These are phyloP conservation scores for Teleiodes luculella DNA, from an alignment of 2,888 invertebrate species.

Conservation along the genomic window DNA sequence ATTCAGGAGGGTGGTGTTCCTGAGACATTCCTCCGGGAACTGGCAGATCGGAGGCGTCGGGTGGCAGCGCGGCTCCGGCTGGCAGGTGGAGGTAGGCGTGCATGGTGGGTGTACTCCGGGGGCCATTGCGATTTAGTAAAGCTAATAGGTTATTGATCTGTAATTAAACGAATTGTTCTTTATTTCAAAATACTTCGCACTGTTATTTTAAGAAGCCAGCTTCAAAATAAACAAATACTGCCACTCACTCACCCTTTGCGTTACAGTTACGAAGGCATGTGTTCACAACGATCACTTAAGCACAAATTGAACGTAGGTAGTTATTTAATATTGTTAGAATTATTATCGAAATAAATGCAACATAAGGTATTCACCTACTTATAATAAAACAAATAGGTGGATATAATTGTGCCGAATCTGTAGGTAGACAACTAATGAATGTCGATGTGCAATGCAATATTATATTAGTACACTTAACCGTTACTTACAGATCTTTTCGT, in stretches of 20 bases:
- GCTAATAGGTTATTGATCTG: conserved; percentile 9
- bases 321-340: too few species aligned
- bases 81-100: conserved; percentile 60
- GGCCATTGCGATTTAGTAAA: conserved; percentile 43
- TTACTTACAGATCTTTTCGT: conserved; percentile 13
- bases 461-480: neutral
- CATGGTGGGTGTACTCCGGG: conserved; percentile 62
- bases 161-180: neutral
- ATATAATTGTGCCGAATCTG: neutral
- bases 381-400: too few species aligned
- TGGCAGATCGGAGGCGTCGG: conserved; percentile 58
- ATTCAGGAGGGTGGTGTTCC: conserved; percentile 47
- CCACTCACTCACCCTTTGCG: conserved; percentile 45
- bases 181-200: neutral
- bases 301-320: too few species aligned
- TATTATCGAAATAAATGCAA: too few species aligned
- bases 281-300: neutral
- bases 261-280: conserved; percentile 7
- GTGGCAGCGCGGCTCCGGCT: conserved; percentile 53
- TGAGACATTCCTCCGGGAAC: conserved; percentile 59
- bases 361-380: too few species aligned
- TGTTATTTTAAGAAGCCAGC: conserved; percentile 43
- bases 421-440: conserved; percentile 1
- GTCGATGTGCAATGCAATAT: neutral
- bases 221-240: conserved; percentile 31